These are phyloP conservation scores for Pitta sordida DNA, from an alignment of 2,113 vertebrate genomes.

Conservation along the genomic window DNA sequence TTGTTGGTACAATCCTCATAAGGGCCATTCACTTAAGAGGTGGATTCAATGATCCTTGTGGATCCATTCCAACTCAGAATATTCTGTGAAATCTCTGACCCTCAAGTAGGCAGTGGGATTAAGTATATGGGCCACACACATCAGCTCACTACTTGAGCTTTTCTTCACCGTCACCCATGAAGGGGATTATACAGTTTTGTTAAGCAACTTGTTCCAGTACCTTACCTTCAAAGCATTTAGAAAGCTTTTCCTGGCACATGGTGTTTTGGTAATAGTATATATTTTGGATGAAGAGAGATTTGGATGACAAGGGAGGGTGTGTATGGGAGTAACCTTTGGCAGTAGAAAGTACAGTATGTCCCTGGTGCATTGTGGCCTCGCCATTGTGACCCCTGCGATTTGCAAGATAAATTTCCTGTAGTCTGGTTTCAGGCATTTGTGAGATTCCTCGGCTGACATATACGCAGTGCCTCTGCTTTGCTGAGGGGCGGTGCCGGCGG, in stretches of 20 bases:
- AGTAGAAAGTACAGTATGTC: not conserved
- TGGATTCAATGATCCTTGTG: not conserved
- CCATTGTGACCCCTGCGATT: too few relatives aligned
- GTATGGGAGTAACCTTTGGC: not conserved
- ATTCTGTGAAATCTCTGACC: not conserved
- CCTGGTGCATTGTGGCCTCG: too few relatives aligned
- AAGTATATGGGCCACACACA: not conserved
- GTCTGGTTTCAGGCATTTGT: too few relatives aligned
- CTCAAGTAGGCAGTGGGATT: rapidly evolving
- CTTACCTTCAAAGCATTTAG: not conserved
- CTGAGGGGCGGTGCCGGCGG: too few relatives aligned
- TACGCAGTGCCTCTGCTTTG: too few relatives aligned
- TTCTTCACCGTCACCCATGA: not conserved
- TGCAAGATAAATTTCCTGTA: too few relatives aligned
- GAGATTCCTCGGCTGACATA: too few relatives aligned
- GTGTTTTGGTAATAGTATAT: not conserved
- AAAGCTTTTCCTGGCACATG: not conserved
- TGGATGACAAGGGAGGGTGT: not conserved
- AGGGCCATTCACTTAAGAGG: not conserved
- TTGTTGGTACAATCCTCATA: not conserved
- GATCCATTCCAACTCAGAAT: too few relatives aligned
- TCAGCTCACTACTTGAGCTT: not conserved
- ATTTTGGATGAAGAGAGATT: not conserved
- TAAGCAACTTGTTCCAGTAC: not conserved
- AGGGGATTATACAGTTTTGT: not conserved